These are phyloP conservation scores for Scolanthus callimorphus DNA, from an alignment of 92 coral and sea anemone genomes.

Conservation along the genomic window DNA sequence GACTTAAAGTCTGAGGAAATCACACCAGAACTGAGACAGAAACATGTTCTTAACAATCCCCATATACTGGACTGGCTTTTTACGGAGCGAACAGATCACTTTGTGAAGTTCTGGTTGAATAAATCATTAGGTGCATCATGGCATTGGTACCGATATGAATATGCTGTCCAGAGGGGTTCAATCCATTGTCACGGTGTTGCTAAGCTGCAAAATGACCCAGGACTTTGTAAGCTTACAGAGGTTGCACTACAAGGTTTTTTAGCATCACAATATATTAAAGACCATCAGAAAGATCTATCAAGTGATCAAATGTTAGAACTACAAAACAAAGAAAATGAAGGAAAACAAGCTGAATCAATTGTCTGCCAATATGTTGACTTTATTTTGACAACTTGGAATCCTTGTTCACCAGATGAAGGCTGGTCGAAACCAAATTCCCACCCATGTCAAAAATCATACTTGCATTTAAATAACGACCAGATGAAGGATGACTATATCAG, in stretches of 20 bases:
- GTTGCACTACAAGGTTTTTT: constrained; percentile 38
- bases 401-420: constrained; percentile 65
- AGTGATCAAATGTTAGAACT: constrained; percentile 16
- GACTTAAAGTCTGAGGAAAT: constrained; percentile 8
- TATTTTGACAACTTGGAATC: constrained; percentile 63
- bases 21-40: constrained; percentile 25
- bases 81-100: constrained; percentile 59
- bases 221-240: constrained; percentile 47
- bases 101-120: constrained; percentile 53
- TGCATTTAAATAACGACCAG: constrained; percentile 13
- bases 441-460: constrained; percentile 56
- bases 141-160: constrained; percentile 61
- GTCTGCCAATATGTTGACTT: constrained; percentile 73
- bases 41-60: constrained; percentile 56
- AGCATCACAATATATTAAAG: constrained; percentile 31
- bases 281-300: constrained; percentile 5
- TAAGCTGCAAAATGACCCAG: constrained; percentile 62
- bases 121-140: constrained; percentile 49
- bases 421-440: constrained; percentile 61
- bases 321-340: constrained; percentile 24
- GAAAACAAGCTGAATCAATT: constrained; percentile 43
- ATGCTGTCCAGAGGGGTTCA: constrained; percentile 51
- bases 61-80: constrained; percentile 57
- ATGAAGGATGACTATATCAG: constrained; percentile 45
- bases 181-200: constrained; percentile 69